Evolutionary conservation across 2,888 invertebrate genomes (phyloP), one percentile per base, ranked within the genome.

Genomic region (Epinotia brunnichana): DNA sequence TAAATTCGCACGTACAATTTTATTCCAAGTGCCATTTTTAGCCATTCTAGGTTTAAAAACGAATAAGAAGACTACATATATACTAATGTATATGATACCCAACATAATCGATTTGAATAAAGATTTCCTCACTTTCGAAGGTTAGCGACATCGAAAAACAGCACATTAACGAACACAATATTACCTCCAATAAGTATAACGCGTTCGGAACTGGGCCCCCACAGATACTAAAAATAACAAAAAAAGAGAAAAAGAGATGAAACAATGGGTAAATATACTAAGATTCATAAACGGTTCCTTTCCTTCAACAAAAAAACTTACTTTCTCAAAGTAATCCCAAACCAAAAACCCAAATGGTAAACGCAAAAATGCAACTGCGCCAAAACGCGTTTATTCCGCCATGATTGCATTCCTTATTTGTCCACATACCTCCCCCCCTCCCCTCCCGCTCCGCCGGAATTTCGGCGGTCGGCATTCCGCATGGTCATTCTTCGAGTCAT

Each of bases 401-500:
- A 82, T 77, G 82, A 85, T 85, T 87, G 87, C 85, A 86, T 83
- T 82, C 81, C 83, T 85, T 88, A 87, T 88, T 87, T 81, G 84
- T 83, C 75, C 82, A 87, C 86, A 90, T 89, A 48, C 24, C 57
- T 29, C 29, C 57, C 13, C 9, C 61, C 86, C 88, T 87, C 82
- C 82, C 77, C 80, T 79, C 82, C 70, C 79, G 2, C 21, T 76
- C 77, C 80, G 79, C 64, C 35, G 82, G 89, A 89, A 90, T 90
- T 87, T 85, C 78, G 87, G 83, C 79, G 87, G 87, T 84, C 81
- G 79, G 82, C 87, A 91, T 91, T 90, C 90, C 88, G 90, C 92
- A 76, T 90, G 92, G 92, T 92, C 93, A 92, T 92, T 87, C 88
- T 82, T 82, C 69, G 85, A 88, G 82, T 91, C 90, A 91, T 91